Base-by-base conservation (phyloP, 1,140 invertebrate species). In the Bombus waltoni region DNA sequence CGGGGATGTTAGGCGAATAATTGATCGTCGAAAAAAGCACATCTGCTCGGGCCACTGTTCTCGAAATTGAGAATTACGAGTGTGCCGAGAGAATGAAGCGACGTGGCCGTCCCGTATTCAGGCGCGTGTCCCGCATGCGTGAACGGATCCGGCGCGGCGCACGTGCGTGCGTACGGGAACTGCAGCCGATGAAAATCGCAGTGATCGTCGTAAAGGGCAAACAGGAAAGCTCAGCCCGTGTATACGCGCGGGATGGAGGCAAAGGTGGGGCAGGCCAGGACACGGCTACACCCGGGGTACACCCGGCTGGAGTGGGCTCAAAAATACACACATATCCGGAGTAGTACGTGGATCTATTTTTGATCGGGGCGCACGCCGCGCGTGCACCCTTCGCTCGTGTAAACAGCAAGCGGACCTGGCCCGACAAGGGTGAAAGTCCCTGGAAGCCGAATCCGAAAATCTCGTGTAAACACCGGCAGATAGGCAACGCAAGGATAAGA, bases 41-140 rank as follows among this genome's bases (percentile, higher is more conserved):
- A 89, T 89, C 88, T 89, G 89, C 88, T 89, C 81, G 66, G 57
- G 47, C 84, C 77, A 65, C 83, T 88, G 88, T 87, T 87, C 85
- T 90, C 85, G 78, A 89, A 89, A 87, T 87, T 75, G 85, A 87
- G 88, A 89, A 87, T 89, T 70, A 89, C 35, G 85, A 81, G 81
- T 77, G 62, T 59, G 66, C 25, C 44, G 74, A 57, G 78, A 89
- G 62, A 86, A 81, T 66, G 77, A 75, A 44, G 62, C 42, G 47
- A 18, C 81, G 76, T 57, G 13, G 81, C 4, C 62, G 47, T 40
- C 74, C 81, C 70, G 88, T 89, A 87, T 85, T 68, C 71, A 65
- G 77, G 8, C 88, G 89, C 82, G 88, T 87, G 85, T 87, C 88
- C 79, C 85, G 88, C 89, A 87, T 90, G 81, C 89, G 81, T 83